Percentiles rank a stretch among this genome's conserved stretches.
Conservation (phyloP, 2,888 invertebrate genomes). For the Patella pellucida region DNA sequence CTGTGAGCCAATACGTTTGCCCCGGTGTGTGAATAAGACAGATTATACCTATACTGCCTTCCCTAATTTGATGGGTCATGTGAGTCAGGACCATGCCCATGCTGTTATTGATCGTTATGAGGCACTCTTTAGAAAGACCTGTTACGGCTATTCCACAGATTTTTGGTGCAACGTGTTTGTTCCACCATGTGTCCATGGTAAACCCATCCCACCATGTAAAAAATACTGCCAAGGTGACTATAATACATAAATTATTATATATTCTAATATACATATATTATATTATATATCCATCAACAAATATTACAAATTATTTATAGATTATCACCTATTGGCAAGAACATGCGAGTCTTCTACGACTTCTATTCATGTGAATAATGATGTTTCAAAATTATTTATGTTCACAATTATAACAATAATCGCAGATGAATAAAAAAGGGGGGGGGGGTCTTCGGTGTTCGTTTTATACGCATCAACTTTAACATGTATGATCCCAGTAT, state of each 20-base stretch:
- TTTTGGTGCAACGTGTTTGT: slow-evolving; percentile 53
- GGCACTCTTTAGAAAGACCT: slow-evolving; percentile 33
- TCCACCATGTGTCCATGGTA: slow-evolving; percentile 46
- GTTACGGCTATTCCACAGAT: slow-evolving; percentile 42
- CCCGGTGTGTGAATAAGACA: slow-evolving; percentile 44
- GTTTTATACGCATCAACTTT: too few species aligned
- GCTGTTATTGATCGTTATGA: slow-evolving; percentile 30
- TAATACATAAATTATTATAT: background rate
- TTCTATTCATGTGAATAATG: too few species aligned
- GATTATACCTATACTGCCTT: slow-evolving; percentile 37
- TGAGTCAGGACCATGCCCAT: slow-evolving; percentile 35
- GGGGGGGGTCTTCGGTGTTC: too few species aligned
- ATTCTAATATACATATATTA: background rate
- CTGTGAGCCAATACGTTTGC: slow-evolving; percentile 41
- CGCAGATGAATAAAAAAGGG: too few species aligned
- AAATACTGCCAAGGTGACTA: slow-evolving; percentile 46
- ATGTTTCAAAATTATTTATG: too few species aligned
- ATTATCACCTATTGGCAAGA: too few species aligned
- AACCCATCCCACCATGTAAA: slow-evolving; percentile 49
- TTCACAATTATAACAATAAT: too few species aligned
- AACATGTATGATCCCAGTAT: too few species aligned
- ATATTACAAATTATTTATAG: too few species aligned
- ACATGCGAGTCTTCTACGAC: too few species aligned
- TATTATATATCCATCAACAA: too few species aligned
- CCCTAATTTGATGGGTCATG: slow-evolving; percentile 51